Evolutionary conservation across 2,113 vertebrate genomes (phyloP).

Genomic region (Dendropsophus ebraccatus): DNA sequence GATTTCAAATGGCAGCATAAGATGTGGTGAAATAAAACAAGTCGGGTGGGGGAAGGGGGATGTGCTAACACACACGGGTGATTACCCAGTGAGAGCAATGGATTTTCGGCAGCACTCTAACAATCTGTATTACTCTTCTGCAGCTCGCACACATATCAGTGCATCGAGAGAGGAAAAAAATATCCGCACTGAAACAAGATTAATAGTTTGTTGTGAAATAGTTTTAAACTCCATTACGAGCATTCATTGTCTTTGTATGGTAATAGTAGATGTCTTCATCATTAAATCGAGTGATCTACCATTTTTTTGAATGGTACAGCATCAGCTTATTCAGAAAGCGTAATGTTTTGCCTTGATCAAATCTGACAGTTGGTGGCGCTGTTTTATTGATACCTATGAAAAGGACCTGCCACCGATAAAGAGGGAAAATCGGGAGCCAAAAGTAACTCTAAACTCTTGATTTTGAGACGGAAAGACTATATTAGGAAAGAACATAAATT

Average conservation of each 20-base stretch:
- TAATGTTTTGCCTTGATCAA: neutral
- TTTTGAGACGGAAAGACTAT: neutral
- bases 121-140: slow-evolving; percentile 25
- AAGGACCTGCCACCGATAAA: neutral
- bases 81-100: slow-evolving; percentile 48
- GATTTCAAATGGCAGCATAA: slow-evolving; percentile 40
- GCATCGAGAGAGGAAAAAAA: neutral
- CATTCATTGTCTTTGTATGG: neutral
- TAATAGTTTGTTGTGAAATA: neutral
- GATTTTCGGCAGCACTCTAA: slow-evolving; percentile 28
- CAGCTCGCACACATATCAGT: slow-evolving; percentile 12
- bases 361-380: neutral
- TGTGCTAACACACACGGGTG: slow-evolving; percentile 28
- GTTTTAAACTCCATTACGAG: neutral
- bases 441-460: no score
- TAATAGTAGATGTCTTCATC: neutral
- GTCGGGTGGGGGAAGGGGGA: neutral
- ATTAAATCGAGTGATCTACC: neutral
- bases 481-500: no score
- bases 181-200: slow-evolving; percentile 11
- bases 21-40: slow-evolving; percentile 55
- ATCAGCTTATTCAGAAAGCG: neutral
- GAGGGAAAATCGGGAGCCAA: neutral
- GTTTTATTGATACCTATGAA: neutral
- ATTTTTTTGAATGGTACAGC: neutral